Base-by-base conservation (phyloP, 2,113 vertebrate species). In the Actinemys pallida region DNA sequence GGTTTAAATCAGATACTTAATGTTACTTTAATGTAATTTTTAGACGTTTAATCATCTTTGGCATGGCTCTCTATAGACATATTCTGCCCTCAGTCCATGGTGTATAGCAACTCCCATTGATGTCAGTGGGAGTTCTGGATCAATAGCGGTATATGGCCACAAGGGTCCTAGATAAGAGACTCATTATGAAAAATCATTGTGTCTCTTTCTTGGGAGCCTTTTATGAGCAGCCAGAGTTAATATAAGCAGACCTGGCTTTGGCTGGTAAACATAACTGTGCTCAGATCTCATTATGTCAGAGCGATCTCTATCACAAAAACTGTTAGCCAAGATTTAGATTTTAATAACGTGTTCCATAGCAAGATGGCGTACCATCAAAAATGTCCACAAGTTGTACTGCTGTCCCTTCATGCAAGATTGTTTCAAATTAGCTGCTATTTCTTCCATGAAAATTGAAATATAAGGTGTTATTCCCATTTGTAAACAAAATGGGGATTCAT, bases 91-190 rank as follows among this genome's bases (percentile, higher is more conserved):
- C 50, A 47, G 76, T 80, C 75, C 76, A 22, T 45, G 69, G 62
- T 78, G 92, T 93, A 24, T 22, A 90, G 92, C 85, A 94, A 8
- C 20, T 93, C 83, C 81, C 49, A 42, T 76, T 80, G 93, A 84
- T 89, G 88, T 42, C 56, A 93, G 76, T 49, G 57, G 65, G 83
- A 92, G 82, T 49, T 93, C 56, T 52, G 81, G 81, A 92, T 97
- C 84, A 54, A 93, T 89, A 94, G 59, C 24, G 57, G 83, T 82
- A 82, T 25, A 1, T 5, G 90, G 86, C 52, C 47, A 27, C 49
- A 7, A 87, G 47, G 87, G 83, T 59, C 80, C 84, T 20, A 50
- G 84, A 78, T 90, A 1, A 19, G 35, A 62, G 31, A 53, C 19
- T 42, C 89, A 52, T 62, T 81, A 42, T 89, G 65, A 83, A 75